Conservation (phyloP, 1,140 invertebrate species). For the Harpegnathos saltator region DNA sequence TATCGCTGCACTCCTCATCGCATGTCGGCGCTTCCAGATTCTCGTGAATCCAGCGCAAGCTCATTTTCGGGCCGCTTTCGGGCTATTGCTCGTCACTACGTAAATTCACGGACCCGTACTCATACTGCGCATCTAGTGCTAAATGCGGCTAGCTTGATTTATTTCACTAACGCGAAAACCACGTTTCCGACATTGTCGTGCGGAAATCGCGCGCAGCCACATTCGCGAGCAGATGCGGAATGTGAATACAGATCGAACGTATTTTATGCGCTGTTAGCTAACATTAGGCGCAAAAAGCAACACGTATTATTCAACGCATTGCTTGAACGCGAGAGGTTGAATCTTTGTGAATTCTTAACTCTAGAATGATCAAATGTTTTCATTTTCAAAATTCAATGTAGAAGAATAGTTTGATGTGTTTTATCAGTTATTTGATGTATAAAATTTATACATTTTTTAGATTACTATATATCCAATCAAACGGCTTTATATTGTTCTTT, state of each 20-base stretch:
- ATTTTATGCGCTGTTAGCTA: not conserved
- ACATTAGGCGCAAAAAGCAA: not conserved
- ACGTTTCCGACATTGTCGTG: not conserved
- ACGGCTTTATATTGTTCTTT: not conserved
- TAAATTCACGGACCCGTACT: slow-evolving; percentile 31
- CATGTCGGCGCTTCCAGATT: slow-evolving; percentile 81
- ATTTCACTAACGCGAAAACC: slow-evolving; percentile 14
- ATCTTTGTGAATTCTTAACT: slow-evolving; percentile 1
- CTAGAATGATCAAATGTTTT: not conserved
- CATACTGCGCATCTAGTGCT: not conserved
- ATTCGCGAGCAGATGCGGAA: not conserved
- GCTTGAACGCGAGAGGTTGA: not conserved
- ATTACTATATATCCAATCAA: not conserved
- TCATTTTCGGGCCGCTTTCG: slow-evolving; percentile 81
- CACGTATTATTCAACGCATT: not conserved
- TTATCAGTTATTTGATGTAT: not conserved
- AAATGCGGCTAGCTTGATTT: slow-evolving; percentile 17
- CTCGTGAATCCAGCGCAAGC: slow-evolving; percentile 83
- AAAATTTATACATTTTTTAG: not conserved
- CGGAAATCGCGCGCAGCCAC: not conserved
- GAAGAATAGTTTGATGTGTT: not conserved
- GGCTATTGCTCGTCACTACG: not conserved
- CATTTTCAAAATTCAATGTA: too few relatives aligned
- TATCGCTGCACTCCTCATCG: slow-evolving; percentile 83
- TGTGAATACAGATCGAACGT: not conserved